Evolutionary conservation across 92 coral and sea anemone genomes (phyloP).

Genomic region (Porites evermanni): DNA sequence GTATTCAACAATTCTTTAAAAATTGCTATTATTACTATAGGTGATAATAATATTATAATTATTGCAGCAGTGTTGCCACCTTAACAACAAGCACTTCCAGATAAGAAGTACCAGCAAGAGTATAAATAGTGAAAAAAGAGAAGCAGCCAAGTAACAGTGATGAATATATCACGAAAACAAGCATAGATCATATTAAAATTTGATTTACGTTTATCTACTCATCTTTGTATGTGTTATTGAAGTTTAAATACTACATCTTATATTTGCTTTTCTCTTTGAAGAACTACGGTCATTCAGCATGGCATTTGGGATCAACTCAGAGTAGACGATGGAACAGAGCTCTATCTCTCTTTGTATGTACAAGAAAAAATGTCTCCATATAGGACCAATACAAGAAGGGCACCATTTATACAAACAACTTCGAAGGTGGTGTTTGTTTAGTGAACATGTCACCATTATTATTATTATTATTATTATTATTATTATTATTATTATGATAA

Average conservation of each 20-base stretch:
- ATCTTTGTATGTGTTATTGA: too few species aligned
- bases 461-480: constrained; percentile 21
- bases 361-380: constrained; percentile 51
- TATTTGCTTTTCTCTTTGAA: not conserved
- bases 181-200: not conserved
- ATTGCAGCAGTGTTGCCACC: not conserved
- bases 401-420: constrained; percentile 52
- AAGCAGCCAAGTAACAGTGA: not conserved
- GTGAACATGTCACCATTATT: too few species aligned
- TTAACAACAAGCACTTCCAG: constrained; percentile 10
- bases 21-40: not conserved
- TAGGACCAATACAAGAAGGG: constrained; percentile 49
- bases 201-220: too few species aligned
- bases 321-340: constrained; percentile 77
- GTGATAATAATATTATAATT: constrained; percentile 13
- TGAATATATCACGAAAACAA: constrained; percentile 3
- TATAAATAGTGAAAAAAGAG: constrained; percentile 8
- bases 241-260: not conserved
- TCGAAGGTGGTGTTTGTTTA: constrained; percentile 51
- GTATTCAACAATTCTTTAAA: too few species aligned
- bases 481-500: not conserved
- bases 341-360: constrained; percentile 53
- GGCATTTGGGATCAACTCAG: constrained; percentile 74
- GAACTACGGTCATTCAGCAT: constrained; percentile 35
- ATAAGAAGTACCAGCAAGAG: constrained; percentile 6